A percentile compares a stretch with the other conserved stretches of the same genome.
phyloP scores from a whole-genome alignment of 2,113 vertebrate species.

The Dermatemys mawii region DNA sequence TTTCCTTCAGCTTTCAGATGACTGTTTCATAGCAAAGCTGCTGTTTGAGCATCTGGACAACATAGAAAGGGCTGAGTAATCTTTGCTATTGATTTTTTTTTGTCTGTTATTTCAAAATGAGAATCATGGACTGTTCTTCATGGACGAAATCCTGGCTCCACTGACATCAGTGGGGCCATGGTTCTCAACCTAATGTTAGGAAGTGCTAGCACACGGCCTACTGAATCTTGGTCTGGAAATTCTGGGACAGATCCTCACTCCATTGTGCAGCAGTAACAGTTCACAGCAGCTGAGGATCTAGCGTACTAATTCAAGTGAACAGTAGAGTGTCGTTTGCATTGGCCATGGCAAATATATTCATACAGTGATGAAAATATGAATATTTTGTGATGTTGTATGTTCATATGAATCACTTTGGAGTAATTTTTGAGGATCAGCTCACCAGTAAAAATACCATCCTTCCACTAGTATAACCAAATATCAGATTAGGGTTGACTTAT shows the following conservation, averaged over 20 bases:
- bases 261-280: neutral
- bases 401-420: neutral
- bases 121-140: neutral
- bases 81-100: neutral
- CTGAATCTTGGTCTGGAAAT: neutral
- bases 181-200: neutral
- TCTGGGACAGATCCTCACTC: neutral
- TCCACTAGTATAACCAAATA: neutral
- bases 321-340: slow-evolving; percentile 1
- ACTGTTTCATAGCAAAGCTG: neutral
- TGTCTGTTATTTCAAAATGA: neutral
- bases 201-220: neutral
- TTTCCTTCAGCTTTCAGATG: neutral
- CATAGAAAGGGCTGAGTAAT: neutral
- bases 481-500: neutral
- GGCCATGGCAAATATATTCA: neutral
- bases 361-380: neutral
- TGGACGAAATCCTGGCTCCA: neutral
- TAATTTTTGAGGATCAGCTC: neutral
- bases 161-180: neutral
- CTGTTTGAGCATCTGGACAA: neutral
- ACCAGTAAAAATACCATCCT: neutral
- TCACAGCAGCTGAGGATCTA: neutral
- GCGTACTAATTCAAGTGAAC: neutral
- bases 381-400: neutral